Conservation (phyloP, 2,113 vertebrate species). For the Peromyscus leucopus region DNA sequence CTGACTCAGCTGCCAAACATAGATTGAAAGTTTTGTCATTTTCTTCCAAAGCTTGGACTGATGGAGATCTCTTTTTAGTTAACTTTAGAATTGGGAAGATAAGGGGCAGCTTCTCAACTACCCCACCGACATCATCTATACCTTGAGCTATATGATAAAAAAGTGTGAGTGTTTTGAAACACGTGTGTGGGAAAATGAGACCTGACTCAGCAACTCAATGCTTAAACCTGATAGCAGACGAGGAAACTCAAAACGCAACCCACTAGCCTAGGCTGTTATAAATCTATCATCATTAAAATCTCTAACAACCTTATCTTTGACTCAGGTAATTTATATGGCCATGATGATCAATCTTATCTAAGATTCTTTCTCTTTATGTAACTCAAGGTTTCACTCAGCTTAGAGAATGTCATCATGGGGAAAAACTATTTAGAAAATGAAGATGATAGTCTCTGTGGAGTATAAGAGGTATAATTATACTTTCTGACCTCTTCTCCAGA, state of each 20-base stretch:
- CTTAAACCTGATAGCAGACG: not conserved
- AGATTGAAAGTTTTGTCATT: not conserved
- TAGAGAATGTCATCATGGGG: not conserved
- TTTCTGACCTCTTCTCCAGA: not conserved
- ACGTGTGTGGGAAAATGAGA: not conserved
- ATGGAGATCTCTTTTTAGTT: not conserved
- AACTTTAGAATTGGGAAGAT: not conserved
- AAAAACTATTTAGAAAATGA: not conserved
- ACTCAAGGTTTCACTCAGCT: slow-evolving; percentile 3
- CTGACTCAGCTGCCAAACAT: not conserved
- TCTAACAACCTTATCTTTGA: not conserved
- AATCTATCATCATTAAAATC: not conserved
- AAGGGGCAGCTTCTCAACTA: not conserved
- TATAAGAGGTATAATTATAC: not conserved
- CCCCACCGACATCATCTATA: not conserved
- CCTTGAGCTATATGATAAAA: not conserved
- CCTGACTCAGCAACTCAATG: not conserved
- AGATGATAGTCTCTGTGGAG: not conserved
- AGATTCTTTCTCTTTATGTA: not conserved
- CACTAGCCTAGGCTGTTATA: not conserved
- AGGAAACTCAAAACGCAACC: not conserved
- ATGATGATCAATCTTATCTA: not conserved
- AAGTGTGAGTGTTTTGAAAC: not conserved
- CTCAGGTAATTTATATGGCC: not conserved
- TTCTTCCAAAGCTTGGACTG: not conserved